Conservation (phyloP, 2,888 invertebrate genomes). For the Micropterix aruncella region DNA sequence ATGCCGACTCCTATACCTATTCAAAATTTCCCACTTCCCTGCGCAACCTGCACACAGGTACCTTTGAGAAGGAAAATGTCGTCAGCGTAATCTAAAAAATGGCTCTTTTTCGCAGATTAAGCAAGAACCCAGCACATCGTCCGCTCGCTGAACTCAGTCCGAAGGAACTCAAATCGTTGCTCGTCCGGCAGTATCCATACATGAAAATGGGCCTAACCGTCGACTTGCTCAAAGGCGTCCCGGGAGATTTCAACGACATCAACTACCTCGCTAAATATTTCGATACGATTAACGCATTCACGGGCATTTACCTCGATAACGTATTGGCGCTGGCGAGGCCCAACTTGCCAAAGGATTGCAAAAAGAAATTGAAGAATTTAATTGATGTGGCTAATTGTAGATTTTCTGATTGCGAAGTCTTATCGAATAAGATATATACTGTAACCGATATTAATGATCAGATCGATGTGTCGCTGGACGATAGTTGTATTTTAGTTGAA, state of each 20-base stretch:
- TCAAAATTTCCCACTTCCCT: too few species aligned
- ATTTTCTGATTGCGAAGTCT: constrained; percentile 18
- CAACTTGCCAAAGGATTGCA: constrained; percentile 18
- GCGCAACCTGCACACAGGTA: too few species aligned
- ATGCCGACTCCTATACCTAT: too few species aligned
- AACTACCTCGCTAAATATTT: constrained; percentile 24
- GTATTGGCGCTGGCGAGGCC: constrained; percentile 24
- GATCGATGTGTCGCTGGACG: constrained; percentile 1
- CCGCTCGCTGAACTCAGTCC: constrained; percentile 15
- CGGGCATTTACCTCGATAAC: constrained; percentile 24
- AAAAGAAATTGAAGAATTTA: constrained; percentile 21
- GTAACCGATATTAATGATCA: constrained; percentile 24
- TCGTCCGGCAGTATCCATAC: constrained; percentile 29
- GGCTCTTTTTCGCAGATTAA: too few species aligned
- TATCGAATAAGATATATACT: constrained; percentile 25
- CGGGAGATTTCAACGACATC: constrained; percentile 22
- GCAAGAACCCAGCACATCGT: not conserved
- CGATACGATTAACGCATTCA: constrained; percentile 26
- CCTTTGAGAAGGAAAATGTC: too few species aligned
- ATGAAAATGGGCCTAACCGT: constrained; percentile 21
- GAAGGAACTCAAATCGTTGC: constrained; percentile 22
- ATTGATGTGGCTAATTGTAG: constrained; percentile 22
- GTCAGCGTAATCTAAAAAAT: too few species aligned
- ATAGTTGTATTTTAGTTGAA: constrained; percentile 9
- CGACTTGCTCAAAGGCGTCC: constrained; percentile 24